These are phyloP conservation scores for Setophaga kirtlandii DNA, from an alignment of 2,113 vertebrate genomes.

Conservation along the genomic window DNA sequence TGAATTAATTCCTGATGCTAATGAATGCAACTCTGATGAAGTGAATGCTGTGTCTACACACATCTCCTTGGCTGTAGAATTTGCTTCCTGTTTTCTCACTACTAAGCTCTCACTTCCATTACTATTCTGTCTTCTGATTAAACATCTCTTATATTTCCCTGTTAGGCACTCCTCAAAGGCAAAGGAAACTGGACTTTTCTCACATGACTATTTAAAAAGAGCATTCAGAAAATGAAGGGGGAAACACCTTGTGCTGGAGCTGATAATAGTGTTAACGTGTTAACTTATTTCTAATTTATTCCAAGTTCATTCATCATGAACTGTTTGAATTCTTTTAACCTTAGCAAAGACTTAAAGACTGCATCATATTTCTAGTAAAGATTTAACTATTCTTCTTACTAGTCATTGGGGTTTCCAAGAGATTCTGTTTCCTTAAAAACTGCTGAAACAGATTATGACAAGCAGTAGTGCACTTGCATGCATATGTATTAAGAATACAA, in stretches of 20 bases:
- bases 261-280: background rate
- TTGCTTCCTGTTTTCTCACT: background rate
- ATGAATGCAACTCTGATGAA: background rate
- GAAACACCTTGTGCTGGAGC: background rate
- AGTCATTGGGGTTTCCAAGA: background rate
- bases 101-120: background rate
- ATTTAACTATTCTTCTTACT: background rate
- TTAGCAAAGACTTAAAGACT: background rate
- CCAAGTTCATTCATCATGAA: background rate
- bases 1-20: slow-evolving; percentile 13
- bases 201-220: background rate
- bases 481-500: background rate
- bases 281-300: background rate
- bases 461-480: background rate
- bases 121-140: background rate
- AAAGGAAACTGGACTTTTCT: background rate
- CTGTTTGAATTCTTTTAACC: background rate
- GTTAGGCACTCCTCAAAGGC: background rate
- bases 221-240: background rate
- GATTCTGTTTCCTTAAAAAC: background rate
- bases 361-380: background rate
- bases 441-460: background rate
- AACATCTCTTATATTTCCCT: background rate
- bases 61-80: background rate
- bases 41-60: background rate